These are phyloP conservation scores for Callyntrura sp. DNA, from an alignment of 2,888 invertebrate species.

Conservation along the genomic window DNA sequence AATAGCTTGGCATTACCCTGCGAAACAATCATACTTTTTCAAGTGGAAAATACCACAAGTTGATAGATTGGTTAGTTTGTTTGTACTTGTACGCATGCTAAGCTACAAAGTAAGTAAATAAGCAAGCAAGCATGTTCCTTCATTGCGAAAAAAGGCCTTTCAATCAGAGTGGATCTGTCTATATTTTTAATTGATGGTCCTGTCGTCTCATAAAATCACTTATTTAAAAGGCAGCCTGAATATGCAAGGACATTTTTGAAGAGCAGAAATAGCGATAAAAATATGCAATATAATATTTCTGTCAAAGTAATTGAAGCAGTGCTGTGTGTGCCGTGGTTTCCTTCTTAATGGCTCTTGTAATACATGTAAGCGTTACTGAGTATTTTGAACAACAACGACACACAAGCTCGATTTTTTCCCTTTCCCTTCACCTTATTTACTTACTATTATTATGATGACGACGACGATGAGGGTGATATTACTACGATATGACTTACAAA, in stretches of 20 bases:
- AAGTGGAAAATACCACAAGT: no score
- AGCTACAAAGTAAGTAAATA: no score
- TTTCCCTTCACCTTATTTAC: slow-evolving; percentile 27
- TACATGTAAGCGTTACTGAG: not conserved
- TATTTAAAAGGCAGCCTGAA: not conserved
- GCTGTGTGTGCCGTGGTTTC: not conserved
- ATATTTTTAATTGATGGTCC: slow-evolving; percentile 14
- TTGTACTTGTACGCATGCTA: no score
- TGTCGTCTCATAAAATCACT: not conserved
- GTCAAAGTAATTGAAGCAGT: not conserved
- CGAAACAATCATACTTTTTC: no score
- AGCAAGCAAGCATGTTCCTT: not conserved
- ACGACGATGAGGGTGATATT: no score
- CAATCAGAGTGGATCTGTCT: not conserved
- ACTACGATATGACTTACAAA: slow-evolving; percentile 26
- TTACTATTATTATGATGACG: not conserved
- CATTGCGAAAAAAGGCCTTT: not conserved
- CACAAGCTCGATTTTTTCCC: slow-evolving; percentile 15
- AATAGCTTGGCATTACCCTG: no score
- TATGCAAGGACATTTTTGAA: slow-evolving; percentile 28
- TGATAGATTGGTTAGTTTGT: not conserved
- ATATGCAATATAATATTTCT: slow-evolving; percentile 21
- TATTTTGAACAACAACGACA: not conserved
- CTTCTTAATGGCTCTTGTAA: not conserved
- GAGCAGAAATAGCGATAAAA: slow-evolving; percentile 7